Evolutionary conservation across 2,888 invertebrate species (phyloP), one percentile per base, ranked within the genome.

Genomic region (Spodoptera littoralis): DNA sequence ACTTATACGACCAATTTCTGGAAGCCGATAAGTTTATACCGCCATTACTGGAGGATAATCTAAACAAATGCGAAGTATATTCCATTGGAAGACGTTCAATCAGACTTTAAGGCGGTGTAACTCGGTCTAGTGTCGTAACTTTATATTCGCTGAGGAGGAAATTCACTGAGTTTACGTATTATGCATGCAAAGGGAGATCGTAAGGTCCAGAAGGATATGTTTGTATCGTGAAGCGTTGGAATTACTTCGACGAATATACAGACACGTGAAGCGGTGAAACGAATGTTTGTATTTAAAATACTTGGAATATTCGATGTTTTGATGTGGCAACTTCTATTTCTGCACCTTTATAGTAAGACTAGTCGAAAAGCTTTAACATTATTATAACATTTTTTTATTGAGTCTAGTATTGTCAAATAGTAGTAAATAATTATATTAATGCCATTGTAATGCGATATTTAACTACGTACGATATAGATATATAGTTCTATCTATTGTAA

Each of bases 131-230:
- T 79, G 82, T 83, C 83, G 87, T 86, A 87, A 90, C 88, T 92
- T 90, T 90, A 88, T 90, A 90, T 90, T 87, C 85, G 86, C 88
- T 85, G 86, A 88, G 84, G 77, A 88, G 75, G 86, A 84, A 87
- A 86, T 89, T 86, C 85, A 74, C 78, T 65, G 80, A 84, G 82
- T 85, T 87, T 85, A 85, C 85, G 78, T 84, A 91, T 90, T 90
- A 91, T 90, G 88, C 84, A 90, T 89, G 88, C 87, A 85, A 86
- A 88, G 79, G 81, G 75, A 84, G 82, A 84, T 87, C 85, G 85
- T 87, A 84, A 82, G 86, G 87, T 87, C 84, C 87, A 89, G 82
- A 82, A 74, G 79, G 72, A 67, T 64, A 62, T 62, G 63, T 74
- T 72, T 67, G 75, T 63, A 76, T 73, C 62, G 61, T 65, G 45